These are phyloP conservation scores for Liparis tanakae DNA, from an alignment of 2,797 vertebrate genomes.

Conservation along the genomic window DNA sequence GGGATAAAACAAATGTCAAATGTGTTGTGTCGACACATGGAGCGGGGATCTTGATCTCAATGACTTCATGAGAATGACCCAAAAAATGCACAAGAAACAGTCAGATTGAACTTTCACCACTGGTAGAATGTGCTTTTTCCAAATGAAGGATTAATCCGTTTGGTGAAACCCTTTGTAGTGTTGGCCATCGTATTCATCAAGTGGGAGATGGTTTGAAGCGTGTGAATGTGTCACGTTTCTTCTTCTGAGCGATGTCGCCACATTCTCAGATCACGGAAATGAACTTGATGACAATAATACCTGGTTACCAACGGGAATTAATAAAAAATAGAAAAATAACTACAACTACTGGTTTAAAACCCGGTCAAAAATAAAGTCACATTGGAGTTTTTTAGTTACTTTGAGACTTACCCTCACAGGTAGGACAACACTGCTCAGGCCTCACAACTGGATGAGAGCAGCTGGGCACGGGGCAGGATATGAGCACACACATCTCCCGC, in stretches of 20 bases:
- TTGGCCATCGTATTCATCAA: neutral
- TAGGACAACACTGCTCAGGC: slow-evolving; percentile 84
- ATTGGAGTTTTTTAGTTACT: slow-evolving; percentile 13
- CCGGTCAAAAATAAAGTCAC: neutral
- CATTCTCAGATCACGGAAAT: neutral
- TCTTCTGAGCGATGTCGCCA: neutral
- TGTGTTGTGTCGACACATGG: neutral
- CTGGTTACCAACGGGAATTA: neutral
- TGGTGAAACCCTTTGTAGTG: neutral
- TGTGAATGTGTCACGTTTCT: neutral
- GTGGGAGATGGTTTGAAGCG: neutral
- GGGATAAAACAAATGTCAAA: neutral
- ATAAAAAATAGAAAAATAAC: neutral
- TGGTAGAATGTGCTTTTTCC: neutral
- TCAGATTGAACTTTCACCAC: neutral
- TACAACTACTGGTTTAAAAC: neutral
- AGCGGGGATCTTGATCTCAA: neutral
- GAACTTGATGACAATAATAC: neutral
- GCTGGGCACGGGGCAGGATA: slow-evolving; percentile 83
- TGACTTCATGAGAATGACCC: neutral
- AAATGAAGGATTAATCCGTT: neutral
- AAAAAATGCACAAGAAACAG: neutral
- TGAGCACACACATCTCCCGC: slow-evolving; percentile 88
- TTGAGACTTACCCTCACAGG: slow-evolving; percentile 82
- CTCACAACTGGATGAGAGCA: slow-evolving; percentile 81